Base-by-base conservation (phyloP, 2,888 invertebrate genomes). In the Andrena minutula region DNA sequence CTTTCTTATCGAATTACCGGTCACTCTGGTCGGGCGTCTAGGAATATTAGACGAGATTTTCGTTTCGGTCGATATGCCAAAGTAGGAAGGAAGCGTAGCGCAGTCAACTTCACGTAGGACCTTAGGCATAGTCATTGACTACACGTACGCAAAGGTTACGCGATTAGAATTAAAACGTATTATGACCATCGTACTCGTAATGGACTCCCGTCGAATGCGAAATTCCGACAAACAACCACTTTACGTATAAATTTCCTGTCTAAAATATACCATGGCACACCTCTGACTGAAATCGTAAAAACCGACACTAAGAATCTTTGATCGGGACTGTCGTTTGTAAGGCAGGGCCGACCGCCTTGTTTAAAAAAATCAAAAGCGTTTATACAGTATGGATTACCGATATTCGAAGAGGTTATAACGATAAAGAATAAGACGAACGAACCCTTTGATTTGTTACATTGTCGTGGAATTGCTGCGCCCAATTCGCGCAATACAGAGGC, bases 71-170 rank as follows among this genome's bases (percentile, higher is more conserved):
- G 23, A 65, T 72, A 80, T 79, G 79, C 80, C 82, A 74, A 83
- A 82, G 82, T 82, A 84, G 79, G 78, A 68, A 71, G 56, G 58
- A 49, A 83, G 75, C 77, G 66, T 85, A 80, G 76, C 53, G 75
- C 60, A 61, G 75, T 70, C 68, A 80, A 83, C 68, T 81, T 69
- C 79, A 26, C 49, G 53, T 79, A 76, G 64, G 71, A 35, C 56
- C 23, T 75, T 82, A 75, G 51, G 32, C 58, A 63, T 69, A 69
- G 64, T 69, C 53, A 72, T 69, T 23, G 75, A 60, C 66, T 68
- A 63, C 66, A 68, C 75, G 63, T 64, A 16, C 60, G 49, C 53
- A 26, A 66, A 2, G 28, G 51, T 51, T 65, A 49, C 53, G 60
- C 35, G 32, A 66, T 28, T 49, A 58, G 60, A 53, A 63, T 73